Conservation (phyloP, 2,888 invertebrate genomes). For the Chrysolina haemoptera region DNA sequence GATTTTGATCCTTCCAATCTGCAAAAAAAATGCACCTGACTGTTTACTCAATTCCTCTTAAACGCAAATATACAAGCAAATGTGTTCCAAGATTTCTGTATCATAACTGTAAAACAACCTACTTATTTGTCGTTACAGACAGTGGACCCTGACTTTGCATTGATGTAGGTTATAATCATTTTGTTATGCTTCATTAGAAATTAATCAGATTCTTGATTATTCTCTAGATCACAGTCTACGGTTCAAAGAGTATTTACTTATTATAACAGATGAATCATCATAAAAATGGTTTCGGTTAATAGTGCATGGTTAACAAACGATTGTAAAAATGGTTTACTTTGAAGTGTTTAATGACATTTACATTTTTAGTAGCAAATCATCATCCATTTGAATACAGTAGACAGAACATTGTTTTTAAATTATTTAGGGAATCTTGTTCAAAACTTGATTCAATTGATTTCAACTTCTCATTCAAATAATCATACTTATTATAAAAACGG, state of each 20-base stretch:
- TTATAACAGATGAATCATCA: neutral
- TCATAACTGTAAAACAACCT: neutral
- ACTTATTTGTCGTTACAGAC: neutral
- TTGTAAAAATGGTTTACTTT: neutral
- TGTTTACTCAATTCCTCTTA: neutral
- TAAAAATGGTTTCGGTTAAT: neutral
- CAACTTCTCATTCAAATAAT: too few species aligned
- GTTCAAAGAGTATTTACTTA: conserved; percentile 4
- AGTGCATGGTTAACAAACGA: neutral
- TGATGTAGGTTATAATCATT: neutral
- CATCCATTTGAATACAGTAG: too few species aligned
- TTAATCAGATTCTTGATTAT: conserved; percentile 11
- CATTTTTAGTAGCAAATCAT: too few species aligned
- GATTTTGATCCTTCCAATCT: neutral
- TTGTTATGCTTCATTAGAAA: conserved; percentile 11
- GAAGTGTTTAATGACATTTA: too few species aligned
- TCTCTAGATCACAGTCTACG: neutral
- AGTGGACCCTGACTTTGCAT: neutral
- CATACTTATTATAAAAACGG: too few species aligned
- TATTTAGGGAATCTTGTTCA: too few species aligned
- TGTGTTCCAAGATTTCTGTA: neutral
- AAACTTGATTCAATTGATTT: too few species aligned
- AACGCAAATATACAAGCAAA: neutral
- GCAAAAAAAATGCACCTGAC: neutral
- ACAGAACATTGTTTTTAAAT: too few species aligned